Percentiles rank a stretch among this genome's conserved stretches.
These are phyloP conservation scores for Columbina picui DNA, from an alignment of 2,113 vertebrate genomes.

Conservation along the genomic window DNA sequence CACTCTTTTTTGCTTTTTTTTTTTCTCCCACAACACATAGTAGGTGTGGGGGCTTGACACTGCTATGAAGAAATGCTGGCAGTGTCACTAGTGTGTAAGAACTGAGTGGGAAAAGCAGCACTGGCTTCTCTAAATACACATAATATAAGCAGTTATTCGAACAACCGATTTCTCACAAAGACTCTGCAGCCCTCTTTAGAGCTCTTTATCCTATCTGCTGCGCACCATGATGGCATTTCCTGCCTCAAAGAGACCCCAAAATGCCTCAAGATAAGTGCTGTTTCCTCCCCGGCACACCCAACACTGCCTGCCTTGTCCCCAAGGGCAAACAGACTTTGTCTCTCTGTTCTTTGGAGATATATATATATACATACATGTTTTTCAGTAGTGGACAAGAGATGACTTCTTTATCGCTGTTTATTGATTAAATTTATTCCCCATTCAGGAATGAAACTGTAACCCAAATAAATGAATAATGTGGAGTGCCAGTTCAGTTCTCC, in stretches of 20 bases:
- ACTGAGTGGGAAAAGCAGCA: background rate
- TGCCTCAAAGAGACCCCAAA: conserved; percentile 63
- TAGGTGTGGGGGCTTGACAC: background rate
- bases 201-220: conserved; percentile 71
- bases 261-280: conserved; percentile 77
- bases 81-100: background rate
- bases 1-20: background rate
- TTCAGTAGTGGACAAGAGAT: background rate
- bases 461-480: background rate
- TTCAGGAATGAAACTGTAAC: conserved; percentile 3
- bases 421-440: background rate
- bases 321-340: background rate
- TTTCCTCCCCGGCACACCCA: conserved; percentile 78
- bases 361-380: background rate
- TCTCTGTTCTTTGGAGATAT: background rate
- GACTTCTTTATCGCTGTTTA: background rate
- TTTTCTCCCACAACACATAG: background rate
- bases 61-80: background rate
- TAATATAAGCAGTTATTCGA: background rate
- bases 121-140: background rate
- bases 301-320: background rate
- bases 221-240: conserved; percentile 77
- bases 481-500: background rate
- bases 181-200: background rate
- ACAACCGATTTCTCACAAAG: background rate